Conservation (phyloP, 2,797 vertebrate species). For the Syngnathus rostellatus region DNA sequence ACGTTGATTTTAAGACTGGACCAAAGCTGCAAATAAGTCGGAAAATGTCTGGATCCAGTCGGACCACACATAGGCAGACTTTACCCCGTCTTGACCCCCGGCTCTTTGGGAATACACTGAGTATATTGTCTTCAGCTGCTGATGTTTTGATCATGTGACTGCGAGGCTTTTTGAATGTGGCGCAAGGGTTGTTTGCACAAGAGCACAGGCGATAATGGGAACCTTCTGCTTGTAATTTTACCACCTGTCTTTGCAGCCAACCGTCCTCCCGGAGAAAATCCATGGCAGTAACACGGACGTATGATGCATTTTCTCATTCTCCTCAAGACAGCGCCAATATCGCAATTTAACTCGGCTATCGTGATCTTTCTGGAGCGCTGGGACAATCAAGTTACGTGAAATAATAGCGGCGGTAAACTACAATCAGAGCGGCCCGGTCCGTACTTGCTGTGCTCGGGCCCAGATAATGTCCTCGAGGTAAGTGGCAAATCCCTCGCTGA, state of each 20-base stretch:
- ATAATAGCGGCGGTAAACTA: slow-evolving; percentile 3
- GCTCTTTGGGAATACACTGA: neutral
- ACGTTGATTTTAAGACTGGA: neutral
- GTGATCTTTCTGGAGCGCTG: neutral
- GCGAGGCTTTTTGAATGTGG: neutral
- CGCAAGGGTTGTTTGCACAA: slow-evolving; percentile 1
- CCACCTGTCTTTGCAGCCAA: neutral
- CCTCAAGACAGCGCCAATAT: neutral
- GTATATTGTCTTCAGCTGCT: slow-evolving; percentile 8
- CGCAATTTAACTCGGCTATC: neutral
- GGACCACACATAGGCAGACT: neutral
- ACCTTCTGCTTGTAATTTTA: slow-evolving; percentile 3
- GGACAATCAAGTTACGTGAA: slow-evolving; percentile 1
- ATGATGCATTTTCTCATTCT: neutral
- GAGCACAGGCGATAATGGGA: neutral
- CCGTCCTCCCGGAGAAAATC: neutral
- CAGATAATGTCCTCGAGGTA: slow-evolving; percentile 90
- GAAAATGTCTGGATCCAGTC: neutral
- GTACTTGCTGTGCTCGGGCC: slow-evolving; percentile 81
- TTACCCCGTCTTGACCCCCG: slow-evolving; percentile 5
- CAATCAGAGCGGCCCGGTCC: neutral
- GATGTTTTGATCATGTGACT: slow-evolving; percentile 9
- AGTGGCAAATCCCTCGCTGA: slow-evolving; percentile 96
- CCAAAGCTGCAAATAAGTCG: neutral
- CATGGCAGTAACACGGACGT: neutral